A percentile compares a stretch with the other conserved stretches of the same genome.
Conservation (phyloP, 2,113 vertebrate genomes). For the Mohoua ochrocephala region DNA sequence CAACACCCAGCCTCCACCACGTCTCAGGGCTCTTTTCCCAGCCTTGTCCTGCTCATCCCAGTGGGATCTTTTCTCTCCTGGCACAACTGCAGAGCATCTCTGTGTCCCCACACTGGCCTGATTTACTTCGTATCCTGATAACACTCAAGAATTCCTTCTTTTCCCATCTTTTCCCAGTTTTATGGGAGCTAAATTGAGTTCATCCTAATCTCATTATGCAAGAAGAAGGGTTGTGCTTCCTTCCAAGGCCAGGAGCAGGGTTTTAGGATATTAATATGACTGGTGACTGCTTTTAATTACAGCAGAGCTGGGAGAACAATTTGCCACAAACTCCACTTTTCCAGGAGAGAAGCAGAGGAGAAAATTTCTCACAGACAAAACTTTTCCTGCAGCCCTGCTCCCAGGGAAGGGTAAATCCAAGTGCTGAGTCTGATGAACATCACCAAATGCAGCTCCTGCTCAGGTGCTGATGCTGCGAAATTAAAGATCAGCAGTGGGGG, state of each 20-base stretch:
- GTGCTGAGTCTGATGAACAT: not conserved
- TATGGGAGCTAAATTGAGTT: not conserved
- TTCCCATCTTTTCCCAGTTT: not conserved
- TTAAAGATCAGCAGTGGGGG: not conserved
- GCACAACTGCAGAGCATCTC: not conserved
- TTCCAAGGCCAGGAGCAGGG: not conserved
- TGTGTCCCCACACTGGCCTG: too few species aligned
- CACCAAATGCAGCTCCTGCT: not conserved
- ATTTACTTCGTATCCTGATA: rapidly evolving
- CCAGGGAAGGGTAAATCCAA: not conserved
- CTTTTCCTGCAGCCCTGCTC: not conserved
- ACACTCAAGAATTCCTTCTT: not conserved
- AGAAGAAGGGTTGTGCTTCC: not conserved
- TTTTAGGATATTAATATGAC: not conserved
- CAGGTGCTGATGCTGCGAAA: not conserved
- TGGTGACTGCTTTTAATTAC: not conserved
- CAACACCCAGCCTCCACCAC: rapidly evolving
- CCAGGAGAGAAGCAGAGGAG: not conserved
- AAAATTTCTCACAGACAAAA: not conserved
- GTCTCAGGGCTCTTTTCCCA: not conserved
- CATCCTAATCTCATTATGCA: not conserved
- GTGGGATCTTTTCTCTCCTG: not conserved
- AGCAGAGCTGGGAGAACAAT: not conserved
- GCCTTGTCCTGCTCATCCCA: not conserved
- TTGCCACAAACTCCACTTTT: not conserved